These are phyloP conservation scores for Pelosia muscerda DNA, from an alignment of 2,888 invertebrate genomes.

Conservation along the genomic window DNA sequence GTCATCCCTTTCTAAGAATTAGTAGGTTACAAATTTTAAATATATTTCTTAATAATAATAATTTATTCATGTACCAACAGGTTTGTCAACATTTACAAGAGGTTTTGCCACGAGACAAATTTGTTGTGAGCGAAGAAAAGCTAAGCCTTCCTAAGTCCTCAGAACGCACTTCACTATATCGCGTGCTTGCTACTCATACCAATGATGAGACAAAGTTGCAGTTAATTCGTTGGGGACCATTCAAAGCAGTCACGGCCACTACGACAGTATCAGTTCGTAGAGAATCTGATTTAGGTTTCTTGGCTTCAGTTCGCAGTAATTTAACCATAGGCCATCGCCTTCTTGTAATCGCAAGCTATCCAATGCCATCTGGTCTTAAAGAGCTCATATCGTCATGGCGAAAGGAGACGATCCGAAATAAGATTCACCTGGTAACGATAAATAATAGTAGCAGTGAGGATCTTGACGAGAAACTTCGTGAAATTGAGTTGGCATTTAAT, in stretches of 20 bases:
- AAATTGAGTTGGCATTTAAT: conserved; percentile 44
- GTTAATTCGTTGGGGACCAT: conserved; percentile 42
- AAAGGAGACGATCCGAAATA: conserved; percentile 40
- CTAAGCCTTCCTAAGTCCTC: not conserved
- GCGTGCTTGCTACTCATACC: conserved; percentile 33
- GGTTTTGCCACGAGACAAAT: conserved; percentile 35
- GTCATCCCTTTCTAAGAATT: conserved; percentile 8
- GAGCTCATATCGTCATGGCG: conserved; percentile 52
- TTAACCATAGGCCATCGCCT: conserved; percentile 40
- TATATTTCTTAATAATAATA: not conserved
- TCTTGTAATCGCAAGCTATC: conserved; percentile 48
- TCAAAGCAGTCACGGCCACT: conserved; percentile 14
- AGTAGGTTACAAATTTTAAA: not conserved
- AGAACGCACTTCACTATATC: conserved; percentile 34
- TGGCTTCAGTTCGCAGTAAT: conserved; percentile 37
- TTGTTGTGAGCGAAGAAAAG: conserved; percentile 42
- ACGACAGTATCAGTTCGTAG: conserved; percentile 44
- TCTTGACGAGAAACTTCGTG: conserved; percentile 32
- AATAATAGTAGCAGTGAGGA: conserved; percentile 26
- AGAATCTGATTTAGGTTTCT: conserved; percentile 40
- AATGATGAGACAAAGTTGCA: conserved; percentile 35
- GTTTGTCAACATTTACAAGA: conserved; percentile 34
- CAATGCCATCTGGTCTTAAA: conserved; percentile 45
- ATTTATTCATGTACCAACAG: conserved; percentile 26
- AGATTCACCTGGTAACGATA: conserved; percentile 44